phyloP scores from a whole-genome alignment of 2,888 invertebrate species.

The Nemurella pictetii region DNA sequence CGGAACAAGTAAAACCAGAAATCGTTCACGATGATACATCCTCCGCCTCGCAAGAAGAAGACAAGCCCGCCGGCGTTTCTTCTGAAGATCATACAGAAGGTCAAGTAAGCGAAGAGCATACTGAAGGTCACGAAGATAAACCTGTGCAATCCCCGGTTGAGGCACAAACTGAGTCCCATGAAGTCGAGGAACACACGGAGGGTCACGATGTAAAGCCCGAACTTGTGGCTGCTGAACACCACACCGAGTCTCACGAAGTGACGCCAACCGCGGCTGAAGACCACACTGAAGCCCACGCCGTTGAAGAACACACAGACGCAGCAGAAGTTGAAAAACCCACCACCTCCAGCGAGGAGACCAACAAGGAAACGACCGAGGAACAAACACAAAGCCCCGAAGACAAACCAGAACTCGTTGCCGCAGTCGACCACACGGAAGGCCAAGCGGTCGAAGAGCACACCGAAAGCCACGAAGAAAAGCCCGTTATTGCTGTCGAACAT shows the following conservation, averaged over 20 bases:
- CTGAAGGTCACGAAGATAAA: not conserved
- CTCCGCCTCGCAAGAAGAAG: not conserved
- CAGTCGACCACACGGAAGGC: slow-evolving; percentile 33
- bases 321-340: not conserved
- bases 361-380: not conserved
- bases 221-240: not conserved
- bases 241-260: not conserved
- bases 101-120: not conserved
- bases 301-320: not conserved
- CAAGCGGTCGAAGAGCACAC: slow-evolving; percentile 15
- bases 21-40: not conserved
- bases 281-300: not conserved
- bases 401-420: slow-evolving; percentile 36
- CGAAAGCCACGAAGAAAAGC: slow-evolving; percentile 36
- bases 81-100: not conserved
- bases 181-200: not conserved
- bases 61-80: not conserved
- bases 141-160: not conserved
- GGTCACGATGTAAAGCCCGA: not conserved
- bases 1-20: not conserved
- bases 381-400: slow-evolving; percentile 1
- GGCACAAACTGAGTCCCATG: not conserved
- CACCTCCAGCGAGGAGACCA: not conserved
- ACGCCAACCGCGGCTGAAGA: not conserved
- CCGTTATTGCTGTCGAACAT: slow-evolving; percentile 28